These are phyloP conservation scores for Gymnocypris eckloni DNA, from an alignment of 2,797 vertebrate species.

Conservation along the genomic window DNA sequence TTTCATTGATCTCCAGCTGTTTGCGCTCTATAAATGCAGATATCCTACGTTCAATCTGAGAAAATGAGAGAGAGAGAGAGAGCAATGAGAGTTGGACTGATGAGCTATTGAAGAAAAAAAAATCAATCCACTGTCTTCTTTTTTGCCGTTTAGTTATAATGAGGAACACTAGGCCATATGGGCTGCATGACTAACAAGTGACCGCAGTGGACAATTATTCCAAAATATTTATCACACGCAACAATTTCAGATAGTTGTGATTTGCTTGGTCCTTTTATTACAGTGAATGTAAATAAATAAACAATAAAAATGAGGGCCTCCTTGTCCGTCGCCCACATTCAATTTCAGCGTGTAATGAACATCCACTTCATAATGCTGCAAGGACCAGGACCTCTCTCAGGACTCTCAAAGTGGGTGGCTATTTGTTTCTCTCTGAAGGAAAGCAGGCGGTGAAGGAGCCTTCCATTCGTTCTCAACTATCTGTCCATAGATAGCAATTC, in stretches of 20 bases:
- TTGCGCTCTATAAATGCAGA: slow-evolving; percentile 99
- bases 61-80: slow-evolving; percentile 23
- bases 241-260: slow-evolving; percentile 65
- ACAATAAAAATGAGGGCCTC: slow-evolving; percentile 79
- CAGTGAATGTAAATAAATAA: slow-evolving; percentile 67
- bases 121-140: slow-evolving; percentile 68
- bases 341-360: slow-evolving; percentile 84
- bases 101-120: slow-evolving; percentile 68
- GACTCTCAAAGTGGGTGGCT: slow-evolving; percentile 77
- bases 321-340: slow-evolving; percentile 84
- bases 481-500: slow-evolving; percentile 70
- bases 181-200: slow-evolving; percentile 45
- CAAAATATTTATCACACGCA: slow-evolving; percentile 60
- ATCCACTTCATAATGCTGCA: slow-evolving; percentile 85
- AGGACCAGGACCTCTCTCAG: slow-evolving; percentile 82
- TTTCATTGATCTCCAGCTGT: slow-evolving; percentile 99
- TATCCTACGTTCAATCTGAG: slow-evolving; percentile 98
- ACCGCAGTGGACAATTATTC: slow-evolving; percentile 63
- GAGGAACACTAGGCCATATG: slow-evolving; percentile 47
- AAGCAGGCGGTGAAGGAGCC: slow-evolving; percentile 71
- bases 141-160: slow-evolving; percentile 66
- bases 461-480: slow-evolving; percentile 74
- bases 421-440: slow-evolving; percentile 73
- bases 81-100: slow-evolving; percentile 64
- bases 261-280: slow-evolving; percentile 70